Conservation (phyloP, 2,888 invertebrate species). For the Eilema depressum region DNA sequence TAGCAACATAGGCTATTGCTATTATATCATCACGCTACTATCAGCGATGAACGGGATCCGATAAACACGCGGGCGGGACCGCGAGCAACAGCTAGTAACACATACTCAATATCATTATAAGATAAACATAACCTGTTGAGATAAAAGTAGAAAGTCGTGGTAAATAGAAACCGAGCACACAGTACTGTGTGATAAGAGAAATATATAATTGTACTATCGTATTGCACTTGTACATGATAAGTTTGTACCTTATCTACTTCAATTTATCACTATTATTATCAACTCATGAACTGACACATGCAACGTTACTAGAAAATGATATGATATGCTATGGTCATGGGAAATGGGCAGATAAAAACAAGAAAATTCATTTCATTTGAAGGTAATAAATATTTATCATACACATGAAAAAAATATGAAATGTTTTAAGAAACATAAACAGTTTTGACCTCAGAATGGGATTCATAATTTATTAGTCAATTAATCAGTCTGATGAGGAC, state of each 20-base stretch:
- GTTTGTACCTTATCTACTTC: not conserved
- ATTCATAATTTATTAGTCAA: not conserved
- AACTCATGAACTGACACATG: not conserved
- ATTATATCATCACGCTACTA: no score
- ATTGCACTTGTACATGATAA: slow-evolving; percentile 15
- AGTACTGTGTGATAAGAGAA: slow-evolving; percentile 3
- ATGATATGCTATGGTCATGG: slow-evolving; percentile 1
- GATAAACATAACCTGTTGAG: not conserved
- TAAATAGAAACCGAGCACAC: not conserved
- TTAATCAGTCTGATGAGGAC: not conserved
- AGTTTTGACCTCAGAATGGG: not conserved
- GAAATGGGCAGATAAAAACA: not conserved
- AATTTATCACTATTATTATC: slow-evolving; percentile 8
- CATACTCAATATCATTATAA: no score
- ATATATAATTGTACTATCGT: slow-evolving; percentile 10
- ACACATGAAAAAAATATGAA: not conserved
- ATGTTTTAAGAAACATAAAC: not conserved
- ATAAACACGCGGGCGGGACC: no score
- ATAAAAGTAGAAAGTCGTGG: not conserved
- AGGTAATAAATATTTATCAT: slow-evolving; percentile 1
- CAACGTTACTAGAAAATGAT: slow-evolving; percentile 4
- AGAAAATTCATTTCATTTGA: not conserved
- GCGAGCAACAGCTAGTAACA: no score
- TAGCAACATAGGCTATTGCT: no score
- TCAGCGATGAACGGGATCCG: no score